Base-by-base conservation (phyloP, 2,113 vertebrate genomes). In the Coracopsis vasa region DNA sequence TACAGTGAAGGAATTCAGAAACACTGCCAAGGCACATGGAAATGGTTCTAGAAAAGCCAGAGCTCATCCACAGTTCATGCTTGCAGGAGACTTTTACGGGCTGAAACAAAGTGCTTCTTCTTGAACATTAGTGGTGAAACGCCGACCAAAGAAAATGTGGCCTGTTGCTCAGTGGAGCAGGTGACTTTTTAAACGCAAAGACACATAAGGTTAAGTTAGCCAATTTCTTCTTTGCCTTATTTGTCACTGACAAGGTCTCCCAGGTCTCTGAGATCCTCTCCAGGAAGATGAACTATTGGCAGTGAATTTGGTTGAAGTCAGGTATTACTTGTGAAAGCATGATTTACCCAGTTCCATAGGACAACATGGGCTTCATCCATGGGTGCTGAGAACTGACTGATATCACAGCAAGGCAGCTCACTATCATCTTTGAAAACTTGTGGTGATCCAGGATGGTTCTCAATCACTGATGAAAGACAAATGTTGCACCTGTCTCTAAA, bases 21-120 rank as follows among this genome's bases (percentile, higher is more conserved):
- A 92, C 0, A 1, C 45, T 79, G 44, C 13, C 28, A 74, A 54
- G 35, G n/a, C 24, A 17, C 1, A 3, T 1, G 33, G 61, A 41
- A 45, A 27, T 10, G 39, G 54, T 50, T 67, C 13, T 37, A 74
- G 71, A 70, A 61, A 54, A 60, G 18, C 31, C 39, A 54, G 31
- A 73, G 53, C 13, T 75, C 62, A 25, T 7, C 13, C 48, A 23
- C 25, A 47, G 29, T 11, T 66, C 51, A 17, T 15, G 7, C 11
- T 6, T 24, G 17, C 14, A 44, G 48, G 28, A 62, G 56, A 48
- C n/a, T 53, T 78, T 69, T 21, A 58, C 35, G 29, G 31, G 47
- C 16, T 64, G 13, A 47, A 24, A 71, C 25, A 73, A 60, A 60
- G n/a, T 33, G 19, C 27, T 67, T 2, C 11, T 93, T 56, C 29